Evolutionary conservation across 2,113 vertebrate species (phyloP), one percentile per base, ranked within the genome.

Genomic region (Marmota flaviventris): DNA sequence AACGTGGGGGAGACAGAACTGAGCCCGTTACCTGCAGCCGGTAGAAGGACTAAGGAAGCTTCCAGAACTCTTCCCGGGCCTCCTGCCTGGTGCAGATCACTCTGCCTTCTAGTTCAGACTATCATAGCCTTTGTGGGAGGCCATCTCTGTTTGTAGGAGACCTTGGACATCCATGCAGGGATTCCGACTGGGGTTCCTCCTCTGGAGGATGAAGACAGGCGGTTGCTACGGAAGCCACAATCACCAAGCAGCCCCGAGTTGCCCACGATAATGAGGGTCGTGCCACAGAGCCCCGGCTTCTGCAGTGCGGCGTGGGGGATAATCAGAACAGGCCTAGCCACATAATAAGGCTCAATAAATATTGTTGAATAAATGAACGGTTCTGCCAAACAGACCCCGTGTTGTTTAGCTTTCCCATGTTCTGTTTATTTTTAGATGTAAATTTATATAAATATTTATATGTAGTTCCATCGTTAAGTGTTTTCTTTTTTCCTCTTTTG

Each of bases 141-240:
- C 14, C 3, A 53, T 53, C 14, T 53, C 51, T 16, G n/a, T 90
- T 75, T 22, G 73, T n/a, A 53, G 78, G 86, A 34, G 58, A 81
- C 14, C 3, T 7, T 17, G 81, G 14, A 2, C 24, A 42, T 61
- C 45, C 39, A 22, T 8, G 0, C 0, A 12, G 48, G 37, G 48
- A 39, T 58, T 73, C 63, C 20, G 4, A 34, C 20, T 37, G 61
- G 67, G 34, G 58, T 87, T 42, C 32, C 56, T 81, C 32, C n/a
- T 75, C 63, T 25, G 67, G 27, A 81, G 45, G 42, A 45, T 12
- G 9, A n/a, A 85, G 70, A 65, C 25, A 39, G 87, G 34, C 10
- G 8, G 67, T 53, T 29, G 14, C 67, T 73, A 8, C 20, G 27
- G 29, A 3, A 84, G 39, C 89, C 34, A 51, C 37, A 45, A 5